Percentiles rank a stretch among this genome's conserved stretches.
Conservation (phyloP, 2,888 invertebrate species). For the Cerastis rubricosa region DNA sequence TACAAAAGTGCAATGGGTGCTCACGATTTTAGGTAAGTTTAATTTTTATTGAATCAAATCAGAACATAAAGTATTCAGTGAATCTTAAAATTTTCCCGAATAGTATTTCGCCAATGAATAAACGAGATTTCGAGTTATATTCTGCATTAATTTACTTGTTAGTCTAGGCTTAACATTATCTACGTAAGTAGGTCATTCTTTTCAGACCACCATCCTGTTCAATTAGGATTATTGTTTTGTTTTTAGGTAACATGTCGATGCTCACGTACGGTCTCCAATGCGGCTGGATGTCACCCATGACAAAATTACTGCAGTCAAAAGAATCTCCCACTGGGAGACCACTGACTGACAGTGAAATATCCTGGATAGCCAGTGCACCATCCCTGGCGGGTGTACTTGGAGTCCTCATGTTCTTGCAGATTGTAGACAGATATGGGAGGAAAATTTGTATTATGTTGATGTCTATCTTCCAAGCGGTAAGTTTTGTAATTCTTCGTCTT, state of each 20-base stretch:
- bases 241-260: slow-evolving; percentile 81
- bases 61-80: not conserved
- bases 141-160: not conserved
- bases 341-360: slow-evolving; percentile 78
- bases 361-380: slow-evolving; percentile 85
- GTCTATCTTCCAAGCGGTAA: slow-evolving; percentile 84
- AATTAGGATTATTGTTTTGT: not conserved
- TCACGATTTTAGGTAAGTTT: slow-evolving; percentile 64
- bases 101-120: not conserved
- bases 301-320: slow-evolving; percentile 78
- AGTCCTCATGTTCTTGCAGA: slow-evolving; percentile 79
- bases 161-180: not conserved
- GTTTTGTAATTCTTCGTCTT: slow-evolving; percentile 56
- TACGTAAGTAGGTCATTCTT: not conserved
- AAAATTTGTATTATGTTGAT: slow-evolving; percentile 82
- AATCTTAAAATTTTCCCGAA: not conserved
- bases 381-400: slow-evolving; percentile 82
- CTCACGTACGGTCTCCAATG: slow-evolving; percentile 84
- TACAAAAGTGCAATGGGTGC: slow-evolving; percentile 67
- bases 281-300: slow-evolving; percentile 87
- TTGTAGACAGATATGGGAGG: slow-evolving; percentile 84
- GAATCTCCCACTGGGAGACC: slow-evolving; percentile 77
- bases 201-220: not conserved
- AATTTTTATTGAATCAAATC: not conserved
- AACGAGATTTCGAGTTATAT: not conserved